Base-by-base conservation (phyloP, 1,140 invertebrate genomes). In the Drosophila ohnishii region DNA sequence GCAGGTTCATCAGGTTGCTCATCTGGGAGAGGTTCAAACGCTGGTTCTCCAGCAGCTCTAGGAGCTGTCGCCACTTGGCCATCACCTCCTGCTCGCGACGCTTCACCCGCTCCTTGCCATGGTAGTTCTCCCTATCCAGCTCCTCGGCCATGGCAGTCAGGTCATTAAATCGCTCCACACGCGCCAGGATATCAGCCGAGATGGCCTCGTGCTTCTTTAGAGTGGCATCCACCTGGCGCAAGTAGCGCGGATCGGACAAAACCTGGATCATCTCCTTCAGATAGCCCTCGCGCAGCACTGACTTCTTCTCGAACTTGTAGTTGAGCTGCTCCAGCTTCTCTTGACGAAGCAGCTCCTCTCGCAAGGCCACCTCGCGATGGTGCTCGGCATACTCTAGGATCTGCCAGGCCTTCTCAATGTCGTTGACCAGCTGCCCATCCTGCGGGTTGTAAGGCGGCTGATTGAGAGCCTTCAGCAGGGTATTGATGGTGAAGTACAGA, bases 171-270 rank as follows among this genome's bases (percentile, higher is more conserved):
- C 99, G 94, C 90, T 99, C 98, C 90, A 98, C 96, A 90, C 98
- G 94, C 5, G 98, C 97, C 35, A 98, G 92, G 67, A 99, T 99
- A 90, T 99, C 98, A 0, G 98, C 98, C 78, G 96, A 97, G 55
- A 99, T 98, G 22, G 98, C 98, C 92, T 99, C 98, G 91, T 99
- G 98, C 91, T 99, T 99, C 93, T 99, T 99, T 7, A 99, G 95
- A 0, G 98, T 98, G 10, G 98, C 98, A 90, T 99, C 98, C 0
- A 99, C 97, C 92, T 99, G 98, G 0, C 95, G 94, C 63, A 98
- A 92, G 91, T 98, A 98, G 63, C 97, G 94, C 9, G 98, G 96
- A 93, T 99, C 98, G 0, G 96, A 96, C 19, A 99, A 92, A 11
- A 99, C 98, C 92, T 97, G 97, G 65, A 97, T 98, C 98, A 99